These are phyloP conservation scores for Bimastos eiseni DNA, from an alignment of 2,888 invertebrate genomes.

Conservation along the genomic window DNA sequence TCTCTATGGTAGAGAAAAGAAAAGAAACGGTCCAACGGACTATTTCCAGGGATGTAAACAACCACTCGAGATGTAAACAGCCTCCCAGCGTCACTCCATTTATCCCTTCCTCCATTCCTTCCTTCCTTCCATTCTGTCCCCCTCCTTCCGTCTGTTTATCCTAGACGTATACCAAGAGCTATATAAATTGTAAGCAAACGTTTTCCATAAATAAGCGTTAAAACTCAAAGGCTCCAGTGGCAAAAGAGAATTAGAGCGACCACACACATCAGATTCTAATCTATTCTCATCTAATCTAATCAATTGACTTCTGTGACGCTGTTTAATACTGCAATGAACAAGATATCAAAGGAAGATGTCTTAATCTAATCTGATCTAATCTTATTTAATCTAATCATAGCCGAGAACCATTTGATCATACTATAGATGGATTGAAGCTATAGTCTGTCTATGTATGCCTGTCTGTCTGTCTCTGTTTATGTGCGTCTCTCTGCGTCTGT, in stretches of 20 bases:
- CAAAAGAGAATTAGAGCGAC: background rate
- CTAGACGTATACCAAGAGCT: background rate
- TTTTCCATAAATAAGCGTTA: background rate
- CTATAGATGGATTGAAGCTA: too few species aligned
- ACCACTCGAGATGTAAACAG: background rate
- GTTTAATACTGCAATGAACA: too few species aligned
- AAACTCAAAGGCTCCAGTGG: too few species aligned
- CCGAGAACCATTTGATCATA: too few species aligned
- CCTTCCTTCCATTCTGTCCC: background rate
- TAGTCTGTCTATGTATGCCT: background rate
- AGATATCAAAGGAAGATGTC: too few species aligned
- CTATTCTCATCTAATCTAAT: background rate
- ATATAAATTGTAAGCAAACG: background rate
- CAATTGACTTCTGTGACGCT: too few species aligned
- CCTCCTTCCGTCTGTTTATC: background rate
- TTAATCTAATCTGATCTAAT: too few species aligned
- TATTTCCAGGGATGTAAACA: slow-evolving; percentile 21
- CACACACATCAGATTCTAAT: too few species aligned
- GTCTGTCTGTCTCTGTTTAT: background rate
- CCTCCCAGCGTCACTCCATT: background rate
- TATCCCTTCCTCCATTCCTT: background rate
- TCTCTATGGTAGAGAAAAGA: too few species aligned
- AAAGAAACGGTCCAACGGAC: background rate
- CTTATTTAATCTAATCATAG: too few species aligned
- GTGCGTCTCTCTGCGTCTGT: background rate